phyloP scores from a whole-genome alignment of 2,113 vertebrate species.

The Anolis sagrei region DNA sequence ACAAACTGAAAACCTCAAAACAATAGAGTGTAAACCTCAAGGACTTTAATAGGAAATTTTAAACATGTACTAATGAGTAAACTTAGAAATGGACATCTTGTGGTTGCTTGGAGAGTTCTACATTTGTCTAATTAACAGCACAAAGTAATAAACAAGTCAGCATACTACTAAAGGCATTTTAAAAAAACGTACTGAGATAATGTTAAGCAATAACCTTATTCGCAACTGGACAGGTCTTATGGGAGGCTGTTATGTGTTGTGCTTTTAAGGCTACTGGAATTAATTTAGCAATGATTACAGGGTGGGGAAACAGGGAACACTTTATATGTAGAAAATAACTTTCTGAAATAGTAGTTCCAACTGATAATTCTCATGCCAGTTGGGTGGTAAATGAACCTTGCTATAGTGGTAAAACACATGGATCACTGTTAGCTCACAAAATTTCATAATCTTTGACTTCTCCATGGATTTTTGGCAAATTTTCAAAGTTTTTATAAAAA shows the following conservation, averaged over 20 bases:
- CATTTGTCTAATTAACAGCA: conserved; percentile 62
- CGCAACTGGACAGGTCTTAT: conserved; percentile 21
- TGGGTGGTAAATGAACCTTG: too few species aligned
- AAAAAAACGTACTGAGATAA: conserved; percentile 33
- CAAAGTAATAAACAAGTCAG: conserved; percentile 47
- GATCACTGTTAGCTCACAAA: too few species aligned
- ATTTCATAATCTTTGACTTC: too few species aligned
- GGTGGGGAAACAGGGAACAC: neutral
- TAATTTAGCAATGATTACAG: neutral
- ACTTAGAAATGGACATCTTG: conserved; percentile 43
- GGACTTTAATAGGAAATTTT: conserved; percentile 48
- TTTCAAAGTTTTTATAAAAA: too few species aligned
- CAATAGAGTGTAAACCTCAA: conserved; percentile 38
- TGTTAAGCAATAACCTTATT: conserved; percentile 46
- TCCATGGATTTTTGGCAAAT: too few species aligned
- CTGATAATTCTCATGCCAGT: too few species aligned
- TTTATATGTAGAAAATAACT: neutral
- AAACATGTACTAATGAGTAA: conserved; percentile 47
- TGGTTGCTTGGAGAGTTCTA: conserved; percentile 51
- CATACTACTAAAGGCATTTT: conserved; percentile 34
- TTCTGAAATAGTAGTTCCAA: too few species aligned
- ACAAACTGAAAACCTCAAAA: conserved; percentile 44
- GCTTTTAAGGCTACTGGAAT: conserved; percentile 11
- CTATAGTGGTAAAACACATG: too few species aligned
- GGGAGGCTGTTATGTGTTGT: neutral